phyloP scores from a whole-genome alignment of 2,113 vertebrate genomes.

The Nesogale talazaci region DNA sequence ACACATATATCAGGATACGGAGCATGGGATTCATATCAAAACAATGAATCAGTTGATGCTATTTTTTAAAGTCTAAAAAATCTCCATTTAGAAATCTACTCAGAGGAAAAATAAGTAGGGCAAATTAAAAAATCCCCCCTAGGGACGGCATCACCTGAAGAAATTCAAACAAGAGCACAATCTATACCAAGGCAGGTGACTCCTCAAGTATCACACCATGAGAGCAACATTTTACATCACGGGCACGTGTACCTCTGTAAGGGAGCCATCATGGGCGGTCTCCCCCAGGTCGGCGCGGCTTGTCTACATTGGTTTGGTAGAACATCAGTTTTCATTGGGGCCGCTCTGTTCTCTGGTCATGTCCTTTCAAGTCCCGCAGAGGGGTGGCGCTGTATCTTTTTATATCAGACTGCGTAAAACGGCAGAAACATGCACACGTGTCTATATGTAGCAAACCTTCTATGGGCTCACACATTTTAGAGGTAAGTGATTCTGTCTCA shows the following conservation, averaged over 20 bases:
- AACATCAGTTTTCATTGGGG: not conserved
- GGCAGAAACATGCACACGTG: not conserved
- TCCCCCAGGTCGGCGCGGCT: not conserved
- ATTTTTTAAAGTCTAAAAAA: conserved; percentile 40
- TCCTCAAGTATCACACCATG: conserved; percentile 36
- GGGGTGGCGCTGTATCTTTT: not conserved
- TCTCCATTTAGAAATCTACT: conserved; percentile 27
- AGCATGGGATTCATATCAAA: not conserved
- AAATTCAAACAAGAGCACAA: conserved; percentile 54
- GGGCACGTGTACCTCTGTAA: not conserved
- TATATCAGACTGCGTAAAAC: not conserved
- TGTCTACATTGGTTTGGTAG: not conserved
- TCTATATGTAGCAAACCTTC: conserved; percentile 41
- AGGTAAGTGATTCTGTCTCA: conserved; percentile 41
- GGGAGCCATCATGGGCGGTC: not conserved
- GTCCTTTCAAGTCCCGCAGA: not conserved
- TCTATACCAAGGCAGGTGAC: not conserved
- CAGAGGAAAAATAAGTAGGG: conserved; percentile 55
- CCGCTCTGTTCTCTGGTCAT: not conserved
- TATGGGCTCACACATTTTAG: conserved; percentile 29
- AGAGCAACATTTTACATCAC: not conserved
- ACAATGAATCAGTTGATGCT: conserved; percentile 17
- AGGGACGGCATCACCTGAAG: conserved; percentile 38
- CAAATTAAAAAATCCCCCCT: conserved; percentile 58
- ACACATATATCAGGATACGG: not conserved